Base-by-base conservation (phyloP, 2,797 vertebrate species). In the Microctenopoma lineatum region DNA sequence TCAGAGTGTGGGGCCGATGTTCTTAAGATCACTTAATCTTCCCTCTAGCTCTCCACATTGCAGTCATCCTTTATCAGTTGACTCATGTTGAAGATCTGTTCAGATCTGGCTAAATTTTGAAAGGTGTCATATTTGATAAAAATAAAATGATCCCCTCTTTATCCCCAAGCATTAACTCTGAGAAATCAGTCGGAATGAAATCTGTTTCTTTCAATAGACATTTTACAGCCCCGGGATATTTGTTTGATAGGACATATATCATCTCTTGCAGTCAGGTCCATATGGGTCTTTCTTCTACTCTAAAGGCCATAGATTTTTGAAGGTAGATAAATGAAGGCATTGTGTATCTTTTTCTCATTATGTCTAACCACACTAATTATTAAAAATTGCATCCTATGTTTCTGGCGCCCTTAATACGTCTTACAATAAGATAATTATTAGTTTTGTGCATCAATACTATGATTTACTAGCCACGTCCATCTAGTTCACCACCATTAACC, bases 241-340 rank as follows among this genome's bases (percentile, higher is more conserved):
- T 79, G 47, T 68, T 70, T 65, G 68, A 74, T 70, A 77, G 76
- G 68, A 70, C 55, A 47, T 42, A 44, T 41, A 45, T 77, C 62
- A 77, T 32, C 16, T 50, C 1, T 52, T 50, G 38, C 39, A 45
- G 48, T 38, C 9, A 0, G 7, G 36, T 48, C 54, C 61, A 54
- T 64, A 6, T 0, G 2, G 50, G 13, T 60, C 54, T 59, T 25
- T 56, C 27, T 26, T 56, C 41, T 56, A 12, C 13, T 41, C n/a
- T 27, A 18, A 16, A 65, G 11, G 42, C 34, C 13, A 21, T 7
- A 29, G 2, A 45, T 59, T 45, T 46, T 21, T 5, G 16, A 3
- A 50, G 29, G 16, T 36, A 7, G 2, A 57, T 53, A 63, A 39
- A 42, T 59, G 0, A 66, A 39, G 4, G 29, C n/a, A 21, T 6